Evolutionary conservation across 2,888 invertebrate genomes (phyloP), one percentile per base, ranked within the genome.

Genomic region (Plemyria rubiginata): DNA sequence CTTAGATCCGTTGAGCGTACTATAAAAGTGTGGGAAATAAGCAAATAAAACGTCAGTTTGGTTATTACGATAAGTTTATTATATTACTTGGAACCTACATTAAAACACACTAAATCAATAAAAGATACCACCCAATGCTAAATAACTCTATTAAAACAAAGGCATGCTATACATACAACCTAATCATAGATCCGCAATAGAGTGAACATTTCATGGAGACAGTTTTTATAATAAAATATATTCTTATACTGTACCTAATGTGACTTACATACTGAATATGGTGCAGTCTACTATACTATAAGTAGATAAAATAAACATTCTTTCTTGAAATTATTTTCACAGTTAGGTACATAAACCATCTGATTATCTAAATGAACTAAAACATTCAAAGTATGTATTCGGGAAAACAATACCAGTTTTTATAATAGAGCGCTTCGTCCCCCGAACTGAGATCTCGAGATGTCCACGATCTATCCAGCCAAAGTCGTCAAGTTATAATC

Each of bases 61-160:
- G 41, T 28, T 41, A 48, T 29, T 55, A 40, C n/a, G 51, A 55
- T 46, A 40, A 48, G 32, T 40, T 49, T 50, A 43, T 43, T 53
- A 28, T 53, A 29, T 48, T 55, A 49, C 11, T 49, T 28, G 1
- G 13, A 7, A 22, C 36, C 36, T 38, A 48, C 38, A 55, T 28
- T 38, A 48, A 48, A 55, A 55, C 55, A 55, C 55, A 49, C 55
- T 36, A 55, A 49, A 9, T 48, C 12, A 49, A n/a, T n/a, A 28
- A 46, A 43, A 11, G 54, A 13, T 29, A 53, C 41, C 29, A 54
- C 29, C 9, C 12, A 29, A 15, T 49, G 32, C 45, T 45, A 45
- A 11, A 16, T 16, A 45, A 16, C 16, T 9, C 3, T 16, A 43
- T 16, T 45, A 16, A 11, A 45, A 45, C 2, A 7, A 0, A 38